Conservation (phyloP, 1,140 invertebrate genomes). For the Drosophila mauritiana region DNA sequence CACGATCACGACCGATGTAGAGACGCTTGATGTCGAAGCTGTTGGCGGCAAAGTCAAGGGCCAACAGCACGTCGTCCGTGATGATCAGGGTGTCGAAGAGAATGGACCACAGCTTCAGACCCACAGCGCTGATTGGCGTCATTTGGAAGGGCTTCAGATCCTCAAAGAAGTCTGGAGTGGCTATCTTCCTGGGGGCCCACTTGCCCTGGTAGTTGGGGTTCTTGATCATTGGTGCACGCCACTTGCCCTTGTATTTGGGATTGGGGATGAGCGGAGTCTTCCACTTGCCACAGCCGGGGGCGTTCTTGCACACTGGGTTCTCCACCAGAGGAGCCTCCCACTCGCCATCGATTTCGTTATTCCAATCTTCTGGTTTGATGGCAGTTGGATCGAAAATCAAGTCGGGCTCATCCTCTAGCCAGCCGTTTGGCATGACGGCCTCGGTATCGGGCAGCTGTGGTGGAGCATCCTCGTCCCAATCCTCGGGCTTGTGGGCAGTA, state of each 20-base stretch:
- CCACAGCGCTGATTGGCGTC: slow-evolving; percentile 95
- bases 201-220: slow-evolving; percentile 98
- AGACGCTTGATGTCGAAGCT: slow-evolving; percentile 94
- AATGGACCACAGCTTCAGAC: slow-evolving; percentile 99
- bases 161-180: slow-evolving; percentile 97
- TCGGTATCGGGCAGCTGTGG: slow-evolving; percentile 94
- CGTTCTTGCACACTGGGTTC: slow-evolving; percentile 95
- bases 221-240: slow-evolving; percentile 94
- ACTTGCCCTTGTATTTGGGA: slow-evolving; percentile 96
- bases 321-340: slow-evolving; percentile 98
- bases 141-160: slow-evolving; percentile 95
- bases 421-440: slow-evolving; percentile 95
- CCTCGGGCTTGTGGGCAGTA: slow-evolving; percentile 93
- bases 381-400: slow-evolving; percentile 95
- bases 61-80: slow-evolving; percentile 92
- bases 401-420: slow-evolving; percentile 96
- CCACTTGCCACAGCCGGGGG: slow-evolving; percentile 96
- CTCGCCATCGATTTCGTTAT: slow-evolving; percentile 98
- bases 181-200: slow-evolving; percentile 94
- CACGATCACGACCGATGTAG: slow-evolving; percentile 90
- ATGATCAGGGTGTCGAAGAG: slow-evolving; percentile 98
- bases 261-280: slow-evolving; percentile 94
- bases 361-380: slow-evolving; percentile 97
- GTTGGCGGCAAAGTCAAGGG: slow-evolving; percentile 91
- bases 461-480: slow-evolving; percentile 98